Evolutionary conservation across 2,888 invertebrate genomes (phyloP), one percentile per base, ranked within the genome.

Genomic region (Augiades crinisus): DNA sequence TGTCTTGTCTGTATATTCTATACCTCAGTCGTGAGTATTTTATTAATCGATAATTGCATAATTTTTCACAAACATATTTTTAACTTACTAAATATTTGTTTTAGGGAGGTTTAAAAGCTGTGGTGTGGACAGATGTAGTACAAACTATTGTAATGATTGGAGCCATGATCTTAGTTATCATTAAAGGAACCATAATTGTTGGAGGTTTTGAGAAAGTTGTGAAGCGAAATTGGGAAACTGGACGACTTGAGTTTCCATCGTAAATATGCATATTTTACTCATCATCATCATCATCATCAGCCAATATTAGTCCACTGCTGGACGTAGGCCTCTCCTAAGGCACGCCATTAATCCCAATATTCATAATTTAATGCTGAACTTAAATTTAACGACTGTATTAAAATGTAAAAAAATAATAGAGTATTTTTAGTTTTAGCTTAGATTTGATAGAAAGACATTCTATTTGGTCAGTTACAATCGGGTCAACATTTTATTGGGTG

Each of bases 1-100:
- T 95, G 95, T 58, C 70, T 93, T 10, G 93, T 95, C 17, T 95
- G 95, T 71, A 95, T 95, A 67, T 94, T 95, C 73, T 95, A 95
- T 68, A 95, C 95, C 0, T 92, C 93, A 54, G 90, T 95, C 79
- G 94, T 94, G 81, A 88, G 92, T 82, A 55, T 30, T 27, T n/a
- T n/a, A n/a, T n/a, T n/a, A n/a, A n/a, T n/a, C n/a, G n/a, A n/a
- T n/a, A n/a, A n/a, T n/a, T n/a, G n/a, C n/a, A n/a, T n/a, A n/a
- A n/a, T n/a, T n/a, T n/a, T n/a, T n/a, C n/a, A n/a, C n/a, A n/a
- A n/a, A n/a, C n/a, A n/a, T n/a, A n/a, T n/a, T n/a, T n/a, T n/a
- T n/a, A n/a, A n/a, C n/a, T n/a, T n/a, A n/a, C n/a, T 13, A 4
- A 12, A 37, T 27, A 12, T 31, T 31, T 30, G 14, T 70, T 70